Evolutionary conservation across 1,140 invertebrate species (phyloP), one percentile per base, ranked within the genome.

Genomic region (Pseudomyrmex cubaensis): DNA sequence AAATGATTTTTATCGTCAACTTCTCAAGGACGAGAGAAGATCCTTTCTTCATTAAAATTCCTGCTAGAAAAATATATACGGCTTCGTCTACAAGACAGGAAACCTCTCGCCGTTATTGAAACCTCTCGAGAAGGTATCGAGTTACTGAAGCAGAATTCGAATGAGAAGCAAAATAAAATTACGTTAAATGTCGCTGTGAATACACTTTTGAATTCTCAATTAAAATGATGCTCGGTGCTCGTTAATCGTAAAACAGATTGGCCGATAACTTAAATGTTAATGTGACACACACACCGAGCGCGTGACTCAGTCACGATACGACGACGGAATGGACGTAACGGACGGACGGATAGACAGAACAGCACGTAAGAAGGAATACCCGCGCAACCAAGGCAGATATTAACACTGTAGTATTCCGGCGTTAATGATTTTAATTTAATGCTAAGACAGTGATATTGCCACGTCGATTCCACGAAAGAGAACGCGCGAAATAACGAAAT

Each of bases 401-500:
- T 77, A 69, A 86, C 80, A 62, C 74, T 67, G 35, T 73, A 75
- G 73, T 87, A 84, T 72, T 76, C 75, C 70, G 35, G 57, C 25
- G 63, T 84, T 84, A 84, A 86, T 86, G 67, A 74, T 87, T 86
- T 78, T 82, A 84, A 87, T 82, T 78, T 80, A 87, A 63, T 54
- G 82, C 61, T 83, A 66, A 54, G 22, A 59, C 22, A 77, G 56
- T 62, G 22, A 48, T 64, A 80, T 56, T 78, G 76, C 46, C 17
- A 72, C 57, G 72, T 67, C 85, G 85, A 87, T 87, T 87, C 85
- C 75, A 64, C 74, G 86, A 84, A 87, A 75, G 77, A 77, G 86
- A 82, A 67, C 62, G 86, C 77, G 77, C 77, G 86, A 87, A 87
- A 87, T 88, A 87, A 87, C 86, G 72, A 85, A 85, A 87, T 82